Evolutionary conservation across 2,113 vertebrate genomes (phyloP), one percentile per base, ranked within the genome.

Genomic region (Pholis gunnellus): DNA sequence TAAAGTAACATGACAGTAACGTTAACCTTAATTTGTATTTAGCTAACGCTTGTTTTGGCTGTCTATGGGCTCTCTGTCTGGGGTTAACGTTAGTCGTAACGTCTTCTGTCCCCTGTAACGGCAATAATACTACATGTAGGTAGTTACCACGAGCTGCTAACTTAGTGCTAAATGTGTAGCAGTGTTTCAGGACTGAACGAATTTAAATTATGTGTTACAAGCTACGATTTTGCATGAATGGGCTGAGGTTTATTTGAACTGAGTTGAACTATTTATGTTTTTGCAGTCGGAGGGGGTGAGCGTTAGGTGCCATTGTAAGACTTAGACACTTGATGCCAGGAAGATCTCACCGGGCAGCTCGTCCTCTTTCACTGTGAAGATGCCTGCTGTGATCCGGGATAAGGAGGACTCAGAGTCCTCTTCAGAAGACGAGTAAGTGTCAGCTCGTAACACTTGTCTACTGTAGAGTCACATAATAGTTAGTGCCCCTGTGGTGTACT

Each of bases 311-410:
- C 70, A 88, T 82, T 84, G 36, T 89, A 65, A 82, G 67, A 70
- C 83, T 36, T 2, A 59, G 63, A 75, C 71, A 82, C 79, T 65
- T 87, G 81, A 90, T 87, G 68, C 79, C 78, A 61, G 86, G 79
- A 76, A 75, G 75, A 84, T 85, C 80, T 87, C 18, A 75, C 38
- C 85, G 46, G 80, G 25, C 82, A 83, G 76, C 77, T 46, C 31
- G 46, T 78, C 40, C 36, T 31, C 18, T 50, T 29, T 81, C 22
- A 60, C 81, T 50, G 60, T 80, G 92, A 95, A 96, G 89, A 99
- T 99, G 97, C 97, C 96, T 61, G 91, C 94, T 69, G 96, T 95
- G 87, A 94, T 92, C 93, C 93, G 84, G 92, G 96, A 94, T 87
- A 93, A 96, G 88, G 96, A 96, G 74, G 96, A 97, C 93, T 93